Evolutionary conservation across 2,797 vertebrate species (phyloP), one percentile per base, ranked within the genome.

Genomic region (Onychomys torridus): DNA sequence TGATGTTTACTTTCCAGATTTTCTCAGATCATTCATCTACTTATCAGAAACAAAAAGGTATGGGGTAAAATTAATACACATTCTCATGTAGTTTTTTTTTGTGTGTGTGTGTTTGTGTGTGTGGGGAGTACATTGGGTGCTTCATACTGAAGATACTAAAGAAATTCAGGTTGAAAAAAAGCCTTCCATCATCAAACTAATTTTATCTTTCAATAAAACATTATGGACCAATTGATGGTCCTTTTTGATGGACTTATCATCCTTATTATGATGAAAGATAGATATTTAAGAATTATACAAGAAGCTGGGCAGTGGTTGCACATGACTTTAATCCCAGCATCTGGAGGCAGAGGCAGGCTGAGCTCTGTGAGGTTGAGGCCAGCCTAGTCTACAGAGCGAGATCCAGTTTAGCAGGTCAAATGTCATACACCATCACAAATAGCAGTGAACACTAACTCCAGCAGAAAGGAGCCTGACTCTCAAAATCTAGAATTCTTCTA

Each of bases 61-160:
- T 46, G 37, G 12, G 12, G 2, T 4, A 63, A 57, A 43, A 84
- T 19, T 34, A 37, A 46, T 34, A 0, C 2, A 85, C 46, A 67
- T 93, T 95, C 81, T 46, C 16, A 46, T 6, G 9, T 19, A 43
- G 25, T 29, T 83, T 63, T 46, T 52, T 52, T 32, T 59, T 82
- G 34, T 59, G 43, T 46, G 46, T 49, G 46, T 49, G 46, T 8
- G 8, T 32, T 37, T 82, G 34, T 61, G n/a, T n/a, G n/a, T n/a
- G n/a, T n/a, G n/a, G n/a, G n/a, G 61, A 57, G 6, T 49, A 13
- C 6, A 89, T 81, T 59, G 40, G 2, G 4, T 19, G 3, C 10
- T 77, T 94, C 65, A 76, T 49, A 17, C 8, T 93, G 27, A 57
- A 86, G 77, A 93, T 76, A n/a, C 4, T 71, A 40, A 59, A 95